Evolutionary conservation across 2,797 vertebrate genomes (phyloP).

Genomic region (Acanthornis magna): DNA sequence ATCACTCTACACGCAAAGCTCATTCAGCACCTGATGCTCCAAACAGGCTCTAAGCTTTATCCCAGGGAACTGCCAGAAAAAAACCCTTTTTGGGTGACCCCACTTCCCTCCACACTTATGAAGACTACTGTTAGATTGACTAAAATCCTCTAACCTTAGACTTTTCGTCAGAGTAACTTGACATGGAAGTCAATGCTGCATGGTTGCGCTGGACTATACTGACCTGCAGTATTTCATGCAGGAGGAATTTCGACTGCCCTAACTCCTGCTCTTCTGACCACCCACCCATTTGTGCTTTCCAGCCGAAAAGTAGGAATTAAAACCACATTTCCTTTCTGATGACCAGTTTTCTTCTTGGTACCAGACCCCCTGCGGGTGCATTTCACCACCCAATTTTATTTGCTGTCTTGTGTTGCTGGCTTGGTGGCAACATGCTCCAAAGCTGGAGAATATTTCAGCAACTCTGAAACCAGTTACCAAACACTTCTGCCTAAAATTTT

Average conservation of each 20-base stretch:
- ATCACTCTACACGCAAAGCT: neutral
- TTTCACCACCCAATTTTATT: neutral
- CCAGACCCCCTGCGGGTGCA: neutral
- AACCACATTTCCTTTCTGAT: neutral
- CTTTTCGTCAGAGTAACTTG: neutral
- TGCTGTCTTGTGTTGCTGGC: neutral
- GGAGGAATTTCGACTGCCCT: neutral
- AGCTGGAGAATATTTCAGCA: neutral
- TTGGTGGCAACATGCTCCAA: neutral
- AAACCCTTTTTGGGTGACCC: neutral
- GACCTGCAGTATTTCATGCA: neutral
- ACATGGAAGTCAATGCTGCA: accelerated
- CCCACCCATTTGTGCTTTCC: neutral
- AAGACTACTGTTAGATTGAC: neutral
- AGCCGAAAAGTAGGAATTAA: neutral
- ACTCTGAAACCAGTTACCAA: neutral
- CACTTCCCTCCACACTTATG: neutral
- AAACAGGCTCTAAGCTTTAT: neutral
- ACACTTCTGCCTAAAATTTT: neutral
- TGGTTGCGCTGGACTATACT: accelerated
- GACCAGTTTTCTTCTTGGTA: neutral
- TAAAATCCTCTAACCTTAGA: neutral
- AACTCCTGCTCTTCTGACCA: neutral
- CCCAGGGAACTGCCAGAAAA: neutral
- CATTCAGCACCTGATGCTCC: neutral